Evolutionary conservation across 2,113 vertebrate genomes (phyloP).

Genomic region (Aegotheles bennettii): DNA sequence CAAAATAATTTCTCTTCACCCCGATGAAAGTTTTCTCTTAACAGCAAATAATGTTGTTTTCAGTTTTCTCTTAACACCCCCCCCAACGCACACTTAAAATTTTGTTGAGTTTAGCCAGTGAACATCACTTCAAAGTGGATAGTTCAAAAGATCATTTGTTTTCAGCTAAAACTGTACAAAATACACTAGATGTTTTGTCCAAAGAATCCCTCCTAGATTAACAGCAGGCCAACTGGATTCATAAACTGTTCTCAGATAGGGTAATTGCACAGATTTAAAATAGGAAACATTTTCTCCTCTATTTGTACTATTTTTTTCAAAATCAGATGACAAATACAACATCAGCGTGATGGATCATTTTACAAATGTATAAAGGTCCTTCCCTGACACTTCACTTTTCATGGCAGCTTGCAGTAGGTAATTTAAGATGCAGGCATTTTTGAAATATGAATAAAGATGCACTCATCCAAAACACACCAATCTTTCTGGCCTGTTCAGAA

Average conservation of each 20-base stretch:
- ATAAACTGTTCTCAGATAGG: not conserved
- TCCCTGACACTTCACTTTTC: not conserved
- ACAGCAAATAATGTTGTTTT: not conserved
- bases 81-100: not conserved
- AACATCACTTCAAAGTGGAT: not conserved
- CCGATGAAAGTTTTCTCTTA: not conserved
- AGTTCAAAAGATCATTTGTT: constrained; percentile 8
- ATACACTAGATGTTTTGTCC: not conserved
- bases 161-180: not conserved
- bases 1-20: not conserved
- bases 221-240: constrained; percentile 6
- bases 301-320: not conserved
- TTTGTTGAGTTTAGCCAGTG: not conserved
- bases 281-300: not conserved
- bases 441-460: not conserved
- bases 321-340: not conserved
- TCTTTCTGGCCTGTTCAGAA: constrained; percentile 8
- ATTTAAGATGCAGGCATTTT: not conserved
- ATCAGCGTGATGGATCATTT: not conserved
- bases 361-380: not conserved
- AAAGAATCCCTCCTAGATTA: constrained; percentile 20
- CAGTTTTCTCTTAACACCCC: not conserved
- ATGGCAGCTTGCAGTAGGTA: not conserved
- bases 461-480: not conserved
- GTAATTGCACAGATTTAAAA: constrained; percentile 6